These are phyloP conservation scores for Bombus confusus DNA, from an alignment of 1,140 invertebrate species.

Conservation along the genomic window DNA sequence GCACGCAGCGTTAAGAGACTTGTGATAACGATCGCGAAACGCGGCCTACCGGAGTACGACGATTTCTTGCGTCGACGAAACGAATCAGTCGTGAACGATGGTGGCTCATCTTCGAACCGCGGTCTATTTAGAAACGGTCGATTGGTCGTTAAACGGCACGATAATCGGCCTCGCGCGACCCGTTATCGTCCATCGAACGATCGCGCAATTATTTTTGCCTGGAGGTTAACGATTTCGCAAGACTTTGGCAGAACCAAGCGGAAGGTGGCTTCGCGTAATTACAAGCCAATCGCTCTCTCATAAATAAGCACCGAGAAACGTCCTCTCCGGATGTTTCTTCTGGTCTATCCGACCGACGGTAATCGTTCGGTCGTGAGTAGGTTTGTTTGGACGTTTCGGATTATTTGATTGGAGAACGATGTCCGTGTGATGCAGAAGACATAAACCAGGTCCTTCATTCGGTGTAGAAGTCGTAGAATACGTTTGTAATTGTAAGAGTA, in stretches of 20 bases:
- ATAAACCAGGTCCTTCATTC: not conserved
- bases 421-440: not conserved
- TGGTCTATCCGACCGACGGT: not conserved
- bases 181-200: constrained; percentile 28
- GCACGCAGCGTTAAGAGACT: not conserved
- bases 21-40: not conserved
- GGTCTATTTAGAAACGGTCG: not conserved
- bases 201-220: constrained; percentile 66
- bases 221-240: constrained; percentile 50
- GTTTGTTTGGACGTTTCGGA: not conserved
- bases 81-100: not conserved
- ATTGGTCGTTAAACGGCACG: not conserved
- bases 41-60: not conserved
- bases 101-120: not conserved
- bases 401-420: not conserved
- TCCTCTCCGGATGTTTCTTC: not conserved
- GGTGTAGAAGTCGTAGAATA: not conserved
- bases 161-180: constrained; percentile 5
- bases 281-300: constrained; percentile 70
- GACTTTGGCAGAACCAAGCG: constrained; percentile 29
- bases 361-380: not conserved
- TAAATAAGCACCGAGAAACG: constrained; percentile 71
- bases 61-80: not conserved
- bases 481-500: not conserved
- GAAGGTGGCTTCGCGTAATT: constrained; percentile 62